These are phyloP conservation scores for Myotis myotis DNA, from an alignment of 2,797 vertebrate genomes.

Conservation along the genomic window DNA sequence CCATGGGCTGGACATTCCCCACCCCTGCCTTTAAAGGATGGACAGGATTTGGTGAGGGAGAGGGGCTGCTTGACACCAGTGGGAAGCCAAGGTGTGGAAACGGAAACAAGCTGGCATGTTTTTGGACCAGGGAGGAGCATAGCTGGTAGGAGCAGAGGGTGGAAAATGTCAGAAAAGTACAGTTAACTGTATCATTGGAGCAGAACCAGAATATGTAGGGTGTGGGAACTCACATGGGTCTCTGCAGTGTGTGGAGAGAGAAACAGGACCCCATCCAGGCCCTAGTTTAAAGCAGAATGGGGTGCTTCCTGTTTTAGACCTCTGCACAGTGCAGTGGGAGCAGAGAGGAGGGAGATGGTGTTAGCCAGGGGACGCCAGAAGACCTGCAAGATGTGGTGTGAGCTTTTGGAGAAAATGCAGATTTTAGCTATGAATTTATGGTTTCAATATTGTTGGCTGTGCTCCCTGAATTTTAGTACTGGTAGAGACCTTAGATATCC, in stretches of 20 bases:
- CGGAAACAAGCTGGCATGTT: background rate
- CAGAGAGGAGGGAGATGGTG: background rate
- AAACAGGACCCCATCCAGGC: background rate
- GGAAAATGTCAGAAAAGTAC: accelerated
- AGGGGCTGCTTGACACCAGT: accelerated
- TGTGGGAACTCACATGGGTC: background rate
- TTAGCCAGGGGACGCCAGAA: background rate
- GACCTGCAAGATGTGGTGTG: background rate
- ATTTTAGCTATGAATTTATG: background rate
- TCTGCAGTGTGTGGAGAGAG: too few relatives aligned
- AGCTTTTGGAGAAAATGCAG: background rate
- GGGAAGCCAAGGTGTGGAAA: background rate
- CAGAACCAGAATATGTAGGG: accelerated
- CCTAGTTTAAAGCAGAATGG: background rate
- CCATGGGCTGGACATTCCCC: too few relatives aligned
- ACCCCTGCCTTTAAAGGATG: background rate
- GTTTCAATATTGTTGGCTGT: background rate
- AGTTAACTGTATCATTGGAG: too few relatives aligned
- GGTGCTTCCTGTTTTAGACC: background rate
- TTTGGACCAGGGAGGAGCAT: background rate
- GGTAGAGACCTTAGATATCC: background rate
- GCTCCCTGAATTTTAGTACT: background rate
- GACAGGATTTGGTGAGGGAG: background rate
- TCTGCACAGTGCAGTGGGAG: background rate
- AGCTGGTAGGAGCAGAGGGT: background rate